These are phyloP conservation scores for Silurus asotus DNA, from an alignment of 2,113 vertebrate species.

Conservation along the genomic window DNA sequence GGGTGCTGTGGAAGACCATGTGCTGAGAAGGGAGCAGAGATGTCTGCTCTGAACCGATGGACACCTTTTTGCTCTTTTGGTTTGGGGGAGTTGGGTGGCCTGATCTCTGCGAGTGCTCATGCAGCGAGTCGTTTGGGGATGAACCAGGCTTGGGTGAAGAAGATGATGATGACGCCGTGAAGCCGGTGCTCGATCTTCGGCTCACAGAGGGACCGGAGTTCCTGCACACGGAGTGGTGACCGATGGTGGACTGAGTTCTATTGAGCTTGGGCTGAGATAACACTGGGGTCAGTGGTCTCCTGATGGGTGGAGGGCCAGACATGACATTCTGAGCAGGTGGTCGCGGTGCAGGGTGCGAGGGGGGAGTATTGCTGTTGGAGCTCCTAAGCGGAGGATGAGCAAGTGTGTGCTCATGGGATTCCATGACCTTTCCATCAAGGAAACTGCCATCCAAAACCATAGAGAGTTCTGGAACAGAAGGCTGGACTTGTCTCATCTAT, in stretches of 20 bases:
- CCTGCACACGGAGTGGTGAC: conserved; percentile 41
- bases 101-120: conserved; percentile 55
- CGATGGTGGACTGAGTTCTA: conserved; percentile 10
- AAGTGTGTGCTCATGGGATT: conserved; percentile 44
- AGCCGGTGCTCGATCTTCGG: conserved; percentile 55
- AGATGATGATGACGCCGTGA: conserved; percentile 56
- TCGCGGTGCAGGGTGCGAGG: conserved; percentile 21
- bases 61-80: conserved; percentile 49
- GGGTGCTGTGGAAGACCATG: conserved; percentile 71
- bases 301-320: conserved; percentile 60
- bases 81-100: conserved; percentile 47
- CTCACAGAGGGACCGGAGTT: conserved; percentile 55
- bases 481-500: conserved; percentile 77
- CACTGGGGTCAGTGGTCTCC: conserved; percentile 58
- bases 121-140: conserved; percentile 64
- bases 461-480: conserved; percentile 94
- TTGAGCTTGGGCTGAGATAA: conserved; percentile 31
- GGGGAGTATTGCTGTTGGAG: conserved; percentile 34
- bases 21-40: conserved; percentile 56
- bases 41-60: conserved; percentile 59
- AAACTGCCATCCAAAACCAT: conserved; percentile 84
- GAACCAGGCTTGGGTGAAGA: conserved; percentile 63
- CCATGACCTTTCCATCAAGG: conserved; percentile 56
- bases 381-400: conserved; percentile 56
- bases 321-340: conserved; percentile 48